A percentile compares a stretch with the other conserved stretches of the same genome.
Conservation (phyloP, 92 coral and sea anemone genomes). For the Bergia puertoricense region DNA sequence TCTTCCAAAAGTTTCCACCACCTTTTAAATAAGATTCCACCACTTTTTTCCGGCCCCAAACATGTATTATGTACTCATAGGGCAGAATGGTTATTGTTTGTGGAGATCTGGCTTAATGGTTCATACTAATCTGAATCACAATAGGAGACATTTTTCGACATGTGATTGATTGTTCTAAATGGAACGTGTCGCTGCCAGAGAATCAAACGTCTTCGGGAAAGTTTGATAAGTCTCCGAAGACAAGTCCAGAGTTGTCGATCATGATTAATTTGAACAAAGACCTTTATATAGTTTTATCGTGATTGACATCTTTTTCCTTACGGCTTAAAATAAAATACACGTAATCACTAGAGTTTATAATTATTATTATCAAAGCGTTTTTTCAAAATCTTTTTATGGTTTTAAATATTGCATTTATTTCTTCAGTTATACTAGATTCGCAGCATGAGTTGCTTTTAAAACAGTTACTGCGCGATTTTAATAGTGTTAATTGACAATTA, state of each 20-base stretch:
- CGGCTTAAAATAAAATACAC: conserved; percentile 1
- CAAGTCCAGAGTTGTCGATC: conserved; percentile 9
- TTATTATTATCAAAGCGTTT: conserved; percentile 12
- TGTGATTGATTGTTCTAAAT: conserved; percentile 17
- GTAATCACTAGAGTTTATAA: not conserved
- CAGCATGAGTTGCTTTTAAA: not conserved
- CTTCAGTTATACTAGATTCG: not conserved
- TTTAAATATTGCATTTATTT: not conserved
- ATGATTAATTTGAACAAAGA: conserved; percentile 8
- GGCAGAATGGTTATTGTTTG: no score
- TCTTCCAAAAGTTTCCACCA: no score
- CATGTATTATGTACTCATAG: no score
- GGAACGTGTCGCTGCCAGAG: not conserved
- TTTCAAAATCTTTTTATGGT: not conserved
- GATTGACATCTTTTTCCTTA: not conserved
- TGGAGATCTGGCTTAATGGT: not conserved
- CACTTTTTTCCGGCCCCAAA: no score
- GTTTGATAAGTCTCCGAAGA: not conserved
- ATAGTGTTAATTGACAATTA: conserved; percentile 1
- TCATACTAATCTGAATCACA: conserved; percentile 13
- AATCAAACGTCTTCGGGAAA: conserved; percentile 6
- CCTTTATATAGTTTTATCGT: not conserved
- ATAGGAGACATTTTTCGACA: not conserved
- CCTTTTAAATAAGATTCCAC: no score
- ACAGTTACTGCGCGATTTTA: conserved; percentile 9